Evolutionary conservation across 53 echinoderm and acorn worm genomes (phyloP).

Genomic region (Zoroaster sp.): DNA sequence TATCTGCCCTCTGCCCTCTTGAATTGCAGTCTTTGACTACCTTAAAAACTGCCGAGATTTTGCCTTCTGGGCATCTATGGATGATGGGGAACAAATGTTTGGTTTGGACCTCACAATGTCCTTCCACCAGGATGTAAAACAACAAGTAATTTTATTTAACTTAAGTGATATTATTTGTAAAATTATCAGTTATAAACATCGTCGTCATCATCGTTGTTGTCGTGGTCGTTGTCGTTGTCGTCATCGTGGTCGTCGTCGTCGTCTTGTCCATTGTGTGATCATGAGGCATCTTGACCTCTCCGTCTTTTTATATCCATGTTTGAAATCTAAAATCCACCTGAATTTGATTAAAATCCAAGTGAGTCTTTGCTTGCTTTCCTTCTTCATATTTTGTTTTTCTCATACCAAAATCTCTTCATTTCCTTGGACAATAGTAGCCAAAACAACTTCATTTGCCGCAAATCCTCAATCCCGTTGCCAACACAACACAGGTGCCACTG

Average conservation of each 20-base stretch:
- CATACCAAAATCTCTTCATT: background rate
- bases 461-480: background rate
- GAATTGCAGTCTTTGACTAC: background rate
- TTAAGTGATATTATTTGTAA: too few species aligned
- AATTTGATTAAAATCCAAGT: background rate
- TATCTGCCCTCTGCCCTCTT: constrained; percentile 20
- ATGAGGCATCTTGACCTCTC: background rate
- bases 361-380: background rate
- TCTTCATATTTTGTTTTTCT: background rate
- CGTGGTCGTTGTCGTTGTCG: background rate
- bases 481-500: constrained; percentile 32
- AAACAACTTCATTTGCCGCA: background rate
- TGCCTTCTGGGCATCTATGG: background rate
- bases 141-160: too few species aligned
- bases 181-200: too few species aligned
- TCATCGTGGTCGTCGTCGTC: background rate
- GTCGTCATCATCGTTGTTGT: background rate
- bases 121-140: too few species aligned
- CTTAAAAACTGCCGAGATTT: background rate
- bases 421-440: background rate
- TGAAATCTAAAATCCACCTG: background rate
- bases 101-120: background rate
- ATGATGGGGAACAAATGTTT: background rate
- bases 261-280: background rate
- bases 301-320: background rate